A percentile compares a stretch with the other conserved stretches of the same genome.
These are phyloP conservation scores for Pipra filicauda DNA, from an alignment of 2,113 vertebrate species.

Conservation along the genomic window DNA sequence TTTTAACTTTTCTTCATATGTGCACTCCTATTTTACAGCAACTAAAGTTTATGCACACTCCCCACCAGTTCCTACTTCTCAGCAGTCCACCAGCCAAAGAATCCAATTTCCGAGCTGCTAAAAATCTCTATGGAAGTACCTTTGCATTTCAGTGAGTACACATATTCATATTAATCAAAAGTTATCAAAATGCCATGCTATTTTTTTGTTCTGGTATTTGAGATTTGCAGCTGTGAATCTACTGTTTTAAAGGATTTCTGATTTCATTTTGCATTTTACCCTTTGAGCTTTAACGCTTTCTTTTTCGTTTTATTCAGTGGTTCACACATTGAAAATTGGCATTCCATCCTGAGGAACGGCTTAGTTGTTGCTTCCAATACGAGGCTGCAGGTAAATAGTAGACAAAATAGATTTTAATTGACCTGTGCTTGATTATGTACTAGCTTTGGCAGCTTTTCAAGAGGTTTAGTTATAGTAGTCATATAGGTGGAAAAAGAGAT, in stretches of 20 bases:
- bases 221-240: background rate
- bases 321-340: constrained; percentile 93
- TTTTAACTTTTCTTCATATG: background rate
- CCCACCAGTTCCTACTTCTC: constrained; percentile 90
- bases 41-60: constrained; percentile 93
- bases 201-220: background rate
- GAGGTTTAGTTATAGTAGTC: background rate
- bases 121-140: constrained; percentile 90
- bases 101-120: constrained; percentile 91
- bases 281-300: background rate
- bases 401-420: background rate
- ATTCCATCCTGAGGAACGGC: constrained; percentile 90
- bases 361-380: constrained; percentile 91
- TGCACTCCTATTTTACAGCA: constrained; percentile 74
- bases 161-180: background rate
- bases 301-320: constrained; percentile 71
- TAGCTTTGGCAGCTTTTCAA: background rate
- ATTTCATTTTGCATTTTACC: background rate
- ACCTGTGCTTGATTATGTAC: background rate
- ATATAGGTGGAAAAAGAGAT: background rate
- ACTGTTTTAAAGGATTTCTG: background rate
- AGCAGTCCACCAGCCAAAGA: constrained; percentile 96
- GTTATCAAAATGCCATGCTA: background rate
- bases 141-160: constrained; percentile 91
- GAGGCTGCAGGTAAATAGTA: constrained; percentile 81